These are phyloP conservation scores for Aleiodes leptofemur DNA, from an alignment of 2,888 invertebrate genomes.

Conservation along the genomic window DNA sequence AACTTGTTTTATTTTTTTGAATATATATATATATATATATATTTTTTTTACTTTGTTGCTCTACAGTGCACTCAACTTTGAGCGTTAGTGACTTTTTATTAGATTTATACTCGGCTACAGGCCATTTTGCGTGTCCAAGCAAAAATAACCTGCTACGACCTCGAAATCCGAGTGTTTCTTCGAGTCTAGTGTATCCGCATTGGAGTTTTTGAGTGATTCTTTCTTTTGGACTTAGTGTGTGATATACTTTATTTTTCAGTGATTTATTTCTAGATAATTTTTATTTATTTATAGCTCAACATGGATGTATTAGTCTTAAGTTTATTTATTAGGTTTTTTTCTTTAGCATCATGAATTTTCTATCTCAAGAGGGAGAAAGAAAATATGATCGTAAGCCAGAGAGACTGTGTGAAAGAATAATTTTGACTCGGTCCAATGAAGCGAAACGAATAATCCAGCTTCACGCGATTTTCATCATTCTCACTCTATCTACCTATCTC, in stretches of 20 bases:
- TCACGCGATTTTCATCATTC: constrained; percentile 32
- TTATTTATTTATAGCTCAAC: not conserved
- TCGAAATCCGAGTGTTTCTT: constrained; percentile 56
- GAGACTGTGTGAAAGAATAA: constrained; percentile 29
- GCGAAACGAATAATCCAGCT: constrained; percentile 17
- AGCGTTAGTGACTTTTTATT: constrained; percentile 12
- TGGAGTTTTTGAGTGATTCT: not conserved
- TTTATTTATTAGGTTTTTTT: not conserved
- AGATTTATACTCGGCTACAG: constrained; percentile 30
- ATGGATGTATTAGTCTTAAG: not conserved
- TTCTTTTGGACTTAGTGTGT: no score
- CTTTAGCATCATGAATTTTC: not conserved
- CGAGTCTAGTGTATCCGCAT: constrained; percentile 9
- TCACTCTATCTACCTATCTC: constrained; percentile 4
- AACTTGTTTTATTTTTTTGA: not conserved
- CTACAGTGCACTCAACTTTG: constrained; percentile 10
- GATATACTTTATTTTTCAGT: no score
- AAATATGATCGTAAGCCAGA: constrained; percentile 12
- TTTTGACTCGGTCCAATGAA: constrained; percentile 41
- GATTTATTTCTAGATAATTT: no score
- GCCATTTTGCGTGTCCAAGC: constrained; percentile 54
- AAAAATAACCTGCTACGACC: constrained; percentile 59
- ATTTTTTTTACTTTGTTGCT: not conserved
- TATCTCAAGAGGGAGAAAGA: constrained; percentile 6
- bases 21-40: not conserved